Conservation (phyloP, 2,113 vertebrate species). For the Gymnobelideus leadbeateri region DNA sequence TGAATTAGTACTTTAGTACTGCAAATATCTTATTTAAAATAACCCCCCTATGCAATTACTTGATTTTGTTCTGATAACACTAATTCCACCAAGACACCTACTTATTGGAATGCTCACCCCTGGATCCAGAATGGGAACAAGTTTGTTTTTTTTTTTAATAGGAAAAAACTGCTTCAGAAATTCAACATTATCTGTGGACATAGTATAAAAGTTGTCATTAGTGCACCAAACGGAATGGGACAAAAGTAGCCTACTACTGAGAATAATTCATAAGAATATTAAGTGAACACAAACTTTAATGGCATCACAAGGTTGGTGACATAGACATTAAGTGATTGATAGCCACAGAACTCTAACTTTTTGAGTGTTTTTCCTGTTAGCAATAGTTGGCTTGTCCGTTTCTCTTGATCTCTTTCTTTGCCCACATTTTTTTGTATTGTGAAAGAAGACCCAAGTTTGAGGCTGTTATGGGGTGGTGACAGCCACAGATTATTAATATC, state of each 20-base stretch:
- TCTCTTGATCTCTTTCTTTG: neutral
- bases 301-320: neutral
- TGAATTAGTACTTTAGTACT: constrained; percentile 80
- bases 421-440: neutral
- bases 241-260: neutral
- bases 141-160: constrained; percentile 55
- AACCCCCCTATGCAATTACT: constrained; percentile 74
- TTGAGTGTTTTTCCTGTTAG: neutral
- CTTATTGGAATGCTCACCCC: constrained; percentile 40
- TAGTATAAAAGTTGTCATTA: constrained; percentile 18
- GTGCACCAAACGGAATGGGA: neutral
- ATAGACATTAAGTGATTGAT: neutral
- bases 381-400: neutral
- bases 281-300: neutral
- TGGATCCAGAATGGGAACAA: constrained; percentile 37
- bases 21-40: constrained; percentile 70
- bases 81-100: constrained; percentile 63
- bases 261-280: neutral
- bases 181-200: constrained; percentile 5
- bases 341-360: neutral
- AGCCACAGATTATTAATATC: constrained; percentile 14
- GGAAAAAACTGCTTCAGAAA: constrained; percentile 25
- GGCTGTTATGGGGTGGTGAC: neutral
- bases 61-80: constrained; percentile 59
- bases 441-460: neutral